Evolutionary conservation across 2,113 vertebrate species (phyloP).

Genomic region (Oreochromis spilurus): DNA sequence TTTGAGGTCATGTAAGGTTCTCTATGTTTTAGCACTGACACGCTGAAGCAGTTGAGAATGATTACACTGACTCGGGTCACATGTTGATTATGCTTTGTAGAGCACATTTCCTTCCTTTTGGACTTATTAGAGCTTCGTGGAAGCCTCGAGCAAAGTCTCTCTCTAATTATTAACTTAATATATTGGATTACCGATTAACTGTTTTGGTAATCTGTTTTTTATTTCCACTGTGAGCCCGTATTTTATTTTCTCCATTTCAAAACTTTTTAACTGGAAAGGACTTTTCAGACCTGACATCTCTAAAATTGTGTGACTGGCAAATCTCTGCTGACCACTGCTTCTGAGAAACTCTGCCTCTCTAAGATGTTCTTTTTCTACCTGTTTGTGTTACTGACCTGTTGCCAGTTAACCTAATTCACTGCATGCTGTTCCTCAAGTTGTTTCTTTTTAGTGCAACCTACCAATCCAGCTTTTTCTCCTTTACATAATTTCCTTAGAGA

Average conservation of each 20-base stretch:
- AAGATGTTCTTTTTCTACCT: not conserved
- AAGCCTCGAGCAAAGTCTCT: not conserved
- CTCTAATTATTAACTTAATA: not conserved
- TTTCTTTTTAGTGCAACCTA: not conserved
- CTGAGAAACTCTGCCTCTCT: not conserved
- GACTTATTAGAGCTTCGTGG: not conserved
- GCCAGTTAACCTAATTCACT: not conserved
- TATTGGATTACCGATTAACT: not conserved
- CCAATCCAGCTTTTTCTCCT: not conserved
- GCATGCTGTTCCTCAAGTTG: not conserved
- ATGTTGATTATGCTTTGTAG: not conserved
- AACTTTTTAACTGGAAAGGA: not conserved
- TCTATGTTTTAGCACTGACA: not conserved
- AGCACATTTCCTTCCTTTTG: not conserved
- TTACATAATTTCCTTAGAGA: not conserved
- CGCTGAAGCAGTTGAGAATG: not conserved
- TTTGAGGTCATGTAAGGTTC: not conserved
- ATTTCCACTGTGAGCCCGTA: not conserved
- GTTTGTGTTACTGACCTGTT: not conserved
- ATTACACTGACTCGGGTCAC: not conserved
- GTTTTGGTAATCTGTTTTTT: not conserved
- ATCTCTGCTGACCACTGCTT: not conserved
- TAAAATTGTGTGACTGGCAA: not conserved
- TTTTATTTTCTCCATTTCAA: not conserved
- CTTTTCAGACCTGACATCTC: not conserved